These are phyloP conservation scores for Tineola bisselliella DNA, from an alignment of 2,888 invertebrate genomes.

Conservation along the genomic window DNA sequence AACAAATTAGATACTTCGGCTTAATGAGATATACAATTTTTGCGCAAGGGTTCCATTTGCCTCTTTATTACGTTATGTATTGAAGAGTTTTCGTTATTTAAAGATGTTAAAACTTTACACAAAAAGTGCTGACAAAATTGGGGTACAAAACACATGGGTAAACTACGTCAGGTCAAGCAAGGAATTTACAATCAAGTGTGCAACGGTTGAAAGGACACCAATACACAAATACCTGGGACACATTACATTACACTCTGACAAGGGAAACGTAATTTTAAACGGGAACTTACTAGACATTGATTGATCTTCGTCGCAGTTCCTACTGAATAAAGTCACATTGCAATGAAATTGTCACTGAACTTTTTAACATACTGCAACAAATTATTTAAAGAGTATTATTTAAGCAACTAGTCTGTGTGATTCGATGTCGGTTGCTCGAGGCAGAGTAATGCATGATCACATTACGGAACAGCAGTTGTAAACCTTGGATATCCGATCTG, in stretches of 20 bases:
- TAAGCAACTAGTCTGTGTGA: neutral
- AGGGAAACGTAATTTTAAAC: neutral
- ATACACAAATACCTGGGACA: neutral
- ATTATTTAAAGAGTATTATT: too few species aligned
- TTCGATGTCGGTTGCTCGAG: neutral
- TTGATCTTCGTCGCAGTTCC: neutral
- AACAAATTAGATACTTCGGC: neutral
- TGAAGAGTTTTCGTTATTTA: too few species aligned
- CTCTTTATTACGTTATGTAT: too few species aligned
- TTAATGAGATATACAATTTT: neutral
- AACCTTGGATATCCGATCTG: slow-evolving; percentile 26
- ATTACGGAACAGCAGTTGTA: neutral
- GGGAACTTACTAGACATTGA: slow-evolving; percentile 1
- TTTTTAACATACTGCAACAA: too few species aligned
- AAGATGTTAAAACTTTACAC: too few species aligned
- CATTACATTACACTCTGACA: neutral
- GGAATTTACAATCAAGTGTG: neutral
- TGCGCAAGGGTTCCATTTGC: too few species aligned
- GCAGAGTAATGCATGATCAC: neutral
- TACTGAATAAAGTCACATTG: neutral
- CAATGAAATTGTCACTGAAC: too few species aligned
- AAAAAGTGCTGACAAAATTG: too few species aligned
- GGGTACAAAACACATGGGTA: neutral
- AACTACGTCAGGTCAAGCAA: neutral
- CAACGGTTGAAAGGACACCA: neutral